Evolutionary conservation across 2,888 invertebrate genomes (phyloP).

Genomic region (Cataglyphis altisquamis): DNA sequence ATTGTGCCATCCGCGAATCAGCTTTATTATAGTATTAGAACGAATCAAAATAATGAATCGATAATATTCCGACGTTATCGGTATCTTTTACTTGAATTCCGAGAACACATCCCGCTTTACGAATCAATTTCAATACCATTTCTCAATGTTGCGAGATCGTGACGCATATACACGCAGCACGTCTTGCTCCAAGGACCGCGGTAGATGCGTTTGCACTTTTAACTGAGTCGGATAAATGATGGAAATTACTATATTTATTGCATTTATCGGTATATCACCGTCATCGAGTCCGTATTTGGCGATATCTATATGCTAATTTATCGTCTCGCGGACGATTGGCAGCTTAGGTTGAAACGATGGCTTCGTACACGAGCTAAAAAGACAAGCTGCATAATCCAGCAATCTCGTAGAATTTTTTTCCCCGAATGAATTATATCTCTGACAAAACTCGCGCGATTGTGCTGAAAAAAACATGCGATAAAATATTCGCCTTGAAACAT

Average conservation of each 20-base stretch:
- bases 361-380: conserved; percentile 52
- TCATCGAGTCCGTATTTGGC: conserved; percentile 83
- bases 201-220: conserved; percentile 69
- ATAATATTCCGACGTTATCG: conserved; percentile 28
- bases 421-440: conserved; percentile 68
- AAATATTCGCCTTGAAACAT: conserved; percentile 28
- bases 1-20: not conserved
- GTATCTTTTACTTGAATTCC: conserved; percentile 24
- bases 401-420: conserved; percentile 49
- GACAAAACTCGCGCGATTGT: conserved; percentile 42
- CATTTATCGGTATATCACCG: conserved; percentile 73
- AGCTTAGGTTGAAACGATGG: conserved; percentile 46
- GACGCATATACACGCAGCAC: conserved; percentile 65
- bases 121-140: conserved; percentile 62
- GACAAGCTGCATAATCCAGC: conserved; percentile 64
- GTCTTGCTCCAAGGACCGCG: conserved; percentile 75
- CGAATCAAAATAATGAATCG: not conserved
- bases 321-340: conserved; percentile 64
- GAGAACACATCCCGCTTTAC: conserved; percentile 31
- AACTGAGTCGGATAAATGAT: conserved; percentile 81
- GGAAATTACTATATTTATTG: conserved; percentile 85
- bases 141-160: conserved; percentile 55
- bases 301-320: conserved; percentile 77
- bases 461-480: conserved; percentile 22
- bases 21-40: not conserved